phyloP scores from a whole-genome alignment of 2,113 vertebrate genomes.

The Aegithalos caudatus region DNA sequence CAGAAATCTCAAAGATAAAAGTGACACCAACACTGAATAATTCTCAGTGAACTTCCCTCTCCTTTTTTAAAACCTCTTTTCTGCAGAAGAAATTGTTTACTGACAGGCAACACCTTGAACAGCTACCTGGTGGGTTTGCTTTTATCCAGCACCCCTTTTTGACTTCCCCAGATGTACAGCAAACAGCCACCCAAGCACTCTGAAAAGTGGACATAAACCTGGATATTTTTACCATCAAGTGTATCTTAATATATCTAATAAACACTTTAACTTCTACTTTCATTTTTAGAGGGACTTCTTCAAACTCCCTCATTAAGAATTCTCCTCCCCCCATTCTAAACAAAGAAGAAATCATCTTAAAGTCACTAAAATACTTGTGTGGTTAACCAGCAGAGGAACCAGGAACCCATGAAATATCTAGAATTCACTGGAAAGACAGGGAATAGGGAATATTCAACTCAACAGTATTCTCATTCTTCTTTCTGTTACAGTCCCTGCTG shows the following conservation, averaged over 20 bases:
- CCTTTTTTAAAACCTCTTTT: not conserved
- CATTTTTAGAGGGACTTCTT: not conserved
- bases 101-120: not conserved
- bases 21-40: not conserved
- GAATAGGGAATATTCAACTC: not conserved
- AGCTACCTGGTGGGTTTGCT: not conserved
- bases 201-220: not conserved
- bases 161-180: not conserved
- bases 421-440: not conserved
- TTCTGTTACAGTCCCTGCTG: not conserved
- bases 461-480: not conserved
- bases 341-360: not conserved
- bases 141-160: not conserved
- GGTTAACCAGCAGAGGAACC: not conserved
- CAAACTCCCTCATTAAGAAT: not conserved
- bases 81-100: not conserved
- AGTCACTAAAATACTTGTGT: not conserved
- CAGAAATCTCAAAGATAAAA: not conserved
- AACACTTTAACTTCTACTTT: not conserved
- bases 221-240: not conserved
- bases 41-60: not conserved
- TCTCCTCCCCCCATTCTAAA: not conserved
- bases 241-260: not conserved
- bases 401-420: not conserved
- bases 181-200: not conserved